Percentiles rank a stretch among this genome's conserved stretches.
Conservation (phyloP, 53 echinoderm and acorn worm species). For the Zoroaster sp. region DNA sequence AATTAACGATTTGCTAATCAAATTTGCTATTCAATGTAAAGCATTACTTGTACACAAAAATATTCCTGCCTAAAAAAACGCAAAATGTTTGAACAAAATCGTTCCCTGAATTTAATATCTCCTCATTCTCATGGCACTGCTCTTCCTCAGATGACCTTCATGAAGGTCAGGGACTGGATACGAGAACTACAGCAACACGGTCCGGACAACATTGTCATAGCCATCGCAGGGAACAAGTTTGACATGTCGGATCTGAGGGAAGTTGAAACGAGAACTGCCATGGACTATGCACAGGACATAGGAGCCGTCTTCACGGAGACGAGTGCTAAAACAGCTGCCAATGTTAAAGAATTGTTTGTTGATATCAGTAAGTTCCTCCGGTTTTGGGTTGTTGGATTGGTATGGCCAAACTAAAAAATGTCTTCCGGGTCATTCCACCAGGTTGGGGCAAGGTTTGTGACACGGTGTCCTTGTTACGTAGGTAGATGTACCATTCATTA, state of each 20-base stretch:
- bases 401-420: too few species aligned
- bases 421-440: too few species aligned
- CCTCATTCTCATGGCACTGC: not conserved
- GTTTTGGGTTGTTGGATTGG: too few species aligned
- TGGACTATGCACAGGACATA: conserved; percentile 88
- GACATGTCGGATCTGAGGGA: conserved; percentile 88
- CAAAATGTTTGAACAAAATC: not conserved
- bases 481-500: too few species aligned
- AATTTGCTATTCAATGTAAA: too few species aligned
- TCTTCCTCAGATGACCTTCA: conserved; percentile 69
- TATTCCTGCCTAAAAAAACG: too few species aligned
- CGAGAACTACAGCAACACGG: conserved; percentile 82
- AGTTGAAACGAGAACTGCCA: conserved; percentile 63
- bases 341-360: conserved; percentile 84
- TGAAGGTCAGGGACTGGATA: conserved; percentile 81
- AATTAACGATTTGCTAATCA: too few species aligned
- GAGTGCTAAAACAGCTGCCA: conserved; percentile 93
- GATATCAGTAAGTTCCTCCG: conserved; percentile 96
- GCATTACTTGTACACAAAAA: too few species aligned
- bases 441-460: too few species aligned
- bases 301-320: conserved; percentile 93
- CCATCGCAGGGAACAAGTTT: conserved; percentile 88
- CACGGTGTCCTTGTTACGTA: too few species aligned
- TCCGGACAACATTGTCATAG: conserved; percentile 91
- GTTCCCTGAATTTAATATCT: not conserved